These are phyloP conservation scores for Leptopilina drosophilae DNA, from an alignment of 2,888 invertebrate genomes.

Conservation along the genomic window DNA sequence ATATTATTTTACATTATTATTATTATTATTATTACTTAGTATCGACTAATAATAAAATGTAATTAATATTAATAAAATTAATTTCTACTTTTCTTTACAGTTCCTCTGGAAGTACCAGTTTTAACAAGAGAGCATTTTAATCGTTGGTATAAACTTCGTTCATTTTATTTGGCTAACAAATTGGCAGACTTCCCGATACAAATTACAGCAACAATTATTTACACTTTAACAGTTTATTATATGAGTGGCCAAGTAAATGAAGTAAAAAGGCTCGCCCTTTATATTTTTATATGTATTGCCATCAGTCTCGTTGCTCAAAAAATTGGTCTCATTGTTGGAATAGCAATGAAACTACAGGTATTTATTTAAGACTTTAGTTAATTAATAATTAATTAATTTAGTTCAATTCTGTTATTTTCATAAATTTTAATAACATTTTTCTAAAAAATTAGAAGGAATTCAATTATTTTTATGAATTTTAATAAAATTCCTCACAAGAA, in stretches of 20 bases:
- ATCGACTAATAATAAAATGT: too few species aligned
- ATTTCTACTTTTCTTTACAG: constrained; percentile 76
- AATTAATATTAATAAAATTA: neutral
- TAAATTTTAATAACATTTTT: too few species aligned
- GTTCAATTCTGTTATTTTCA: too few species aligned
- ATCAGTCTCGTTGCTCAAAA: constrained; percentile 92
- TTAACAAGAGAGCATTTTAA: constrained; percentile 91
- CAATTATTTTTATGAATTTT: too few species aligned
- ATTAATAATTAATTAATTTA: too few species aligned
- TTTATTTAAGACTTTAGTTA: neutral
- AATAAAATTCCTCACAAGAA: too few species aligned
- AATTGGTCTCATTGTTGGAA: constrained; percentile 91
- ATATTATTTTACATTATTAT: neutral
- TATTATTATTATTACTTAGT: neutral
- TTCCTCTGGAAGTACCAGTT: constrained; percentile 90
- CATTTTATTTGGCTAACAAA: constrained; percentile 89
- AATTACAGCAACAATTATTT: constrained; percentile 82
- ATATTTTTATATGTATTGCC: constrained; percentile 85
- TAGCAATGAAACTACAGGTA: constrained; percentile 88
- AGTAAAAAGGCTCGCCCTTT: constrained; percentile 83
- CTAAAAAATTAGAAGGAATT: too few species aligned
- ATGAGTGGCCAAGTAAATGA: constrained; percentile 93
- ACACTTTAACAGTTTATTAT: constrained; percentile 88
- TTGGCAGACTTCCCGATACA: constrained; percentile 90
- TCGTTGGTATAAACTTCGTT: constrained; percentile 91